Evolutionary conservation across 2,797 vertebrate species (phyloP).

Genomic region (Peromyscus melanophrys): DNA sequence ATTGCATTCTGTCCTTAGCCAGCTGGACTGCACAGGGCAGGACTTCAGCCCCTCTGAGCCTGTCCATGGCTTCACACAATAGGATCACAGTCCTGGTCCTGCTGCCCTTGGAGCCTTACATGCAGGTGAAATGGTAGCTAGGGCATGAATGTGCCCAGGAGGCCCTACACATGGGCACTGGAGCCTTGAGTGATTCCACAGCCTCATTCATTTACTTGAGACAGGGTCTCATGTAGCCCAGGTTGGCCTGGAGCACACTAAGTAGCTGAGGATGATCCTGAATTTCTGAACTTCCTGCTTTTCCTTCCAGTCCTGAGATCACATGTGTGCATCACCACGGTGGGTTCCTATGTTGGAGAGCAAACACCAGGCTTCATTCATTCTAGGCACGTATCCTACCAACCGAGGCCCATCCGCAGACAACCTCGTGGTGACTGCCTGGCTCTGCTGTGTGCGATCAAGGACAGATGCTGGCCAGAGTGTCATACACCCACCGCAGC

Average conservation of each 20-base stretch:
- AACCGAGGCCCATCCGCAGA: neutral
- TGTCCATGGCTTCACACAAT: neutral
- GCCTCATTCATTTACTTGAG: neutral
- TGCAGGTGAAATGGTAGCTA: neutral
- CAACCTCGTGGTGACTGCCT: neutral
- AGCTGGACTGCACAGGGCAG: neutral
- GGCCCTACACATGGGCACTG: neutral
- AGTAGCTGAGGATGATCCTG: neutral
- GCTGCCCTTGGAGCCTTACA: neutral
- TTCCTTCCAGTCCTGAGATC: neutral
- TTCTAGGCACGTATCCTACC: neutral
- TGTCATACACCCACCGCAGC: neutral
- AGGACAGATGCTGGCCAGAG: neutral
- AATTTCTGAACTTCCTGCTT: neutral
- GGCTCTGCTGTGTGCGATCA: neutral
- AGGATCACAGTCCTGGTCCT: neutral
- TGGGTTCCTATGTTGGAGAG: neutral
- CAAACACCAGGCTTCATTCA: neutral
- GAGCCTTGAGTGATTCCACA: neutral
- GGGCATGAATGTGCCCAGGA: neutral
- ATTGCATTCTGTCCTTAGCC: neutral
- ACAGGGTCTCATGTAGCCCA: neutral
- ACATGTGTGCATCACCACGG: neutral
- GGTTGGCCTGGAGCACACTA: neutral
- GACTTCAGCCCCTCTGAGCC: conserved; percentile 8